Evolutionary conservation across 2,888 invertebrate species (phyloP).

Genomic region (Plebejus argus): DNA sequence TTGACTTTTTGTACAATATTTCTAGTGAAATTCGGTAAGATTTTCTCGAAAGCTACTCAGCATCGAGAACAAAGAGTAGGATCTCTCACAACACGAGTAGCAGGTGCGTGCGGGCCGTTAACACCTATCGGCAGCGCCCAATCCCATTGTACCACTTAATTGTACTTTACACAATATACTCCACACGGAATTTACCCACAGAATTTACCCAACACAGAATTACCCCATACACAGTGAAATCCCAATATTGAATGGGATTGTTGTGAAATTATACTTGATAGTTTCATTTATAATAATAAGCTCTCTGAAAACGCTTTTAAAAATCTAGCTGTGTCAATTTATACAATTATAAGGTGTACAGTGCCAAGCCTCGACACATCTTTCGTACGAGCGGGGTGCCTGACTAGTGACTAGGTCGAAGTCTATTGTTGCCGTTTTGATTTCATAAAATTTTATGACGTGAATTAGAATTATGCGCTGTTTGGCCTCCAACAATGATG

Average conservation of each 20-base stretch:
- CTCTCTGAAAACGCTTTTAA: no score
- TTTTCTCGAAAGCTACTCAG: not conserved
- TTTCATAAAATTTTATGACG: no score
- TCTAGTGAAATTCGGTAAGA: not conserved
- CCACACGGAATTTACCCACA: constrained; percentile 19
- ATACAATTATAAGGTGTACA: no score
- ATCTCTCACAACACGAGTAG: constrained; percentile 43
- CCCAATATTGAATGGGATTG: not conserved
- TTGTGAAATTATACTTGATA: not conserved
- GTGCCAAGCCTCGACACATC: no score
- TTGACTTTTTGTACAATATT: no score
- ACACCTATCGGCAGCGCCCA: constrained; percentile 50
- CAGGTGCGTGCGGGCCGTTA: constrained; percentile 53
- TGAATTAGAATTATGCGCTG: no score
- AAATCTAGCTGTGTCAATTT: no score
- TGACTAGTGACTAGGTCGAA: no score
- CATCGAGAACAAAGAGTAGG: constrained; percentile 41
- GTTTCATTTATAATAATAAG: no score
- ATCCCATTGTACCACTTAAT: constrained; percentile 50
- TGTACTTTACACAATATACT: constrained; percentile 45
- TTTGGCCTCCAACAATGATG: no score
- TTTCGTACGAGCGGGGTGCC: no score
- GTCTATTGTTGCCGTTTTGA: no score
- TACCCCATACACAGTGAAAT: constrained; percentile 3
- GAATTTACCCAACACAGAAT: not conserved